These are phyloP conservation scores for Myotis davidii DNA, from an alignment of 2,113 vertebrate species.

Conservation along the genomic window DNA sequence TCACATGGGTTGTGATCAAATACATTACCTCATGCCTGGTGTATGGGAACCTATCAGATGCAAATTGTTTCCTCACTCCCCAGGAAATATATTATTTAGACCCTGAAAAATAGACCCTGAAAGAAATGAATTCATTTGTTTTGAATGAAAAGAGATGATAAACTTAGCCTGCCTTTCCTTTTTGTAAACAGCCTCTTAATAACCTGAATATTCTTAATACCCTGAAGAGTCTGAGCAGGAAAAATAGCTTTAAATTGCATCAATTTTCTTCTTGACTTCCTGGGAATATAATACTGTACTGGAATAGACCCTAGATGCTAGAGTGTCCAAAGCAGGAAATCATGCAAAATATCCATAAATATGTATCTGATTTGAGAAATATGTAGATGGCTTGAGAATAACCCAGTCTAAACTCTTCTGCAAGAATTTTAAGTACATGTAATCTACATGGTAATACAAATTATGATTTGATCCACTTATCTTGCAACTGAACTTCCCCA, in stretches of 20 bases:
- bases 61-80: background rate
- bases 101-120: background rate
- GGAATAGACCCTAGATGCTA: background rate
- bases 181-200: background rate
- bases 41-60: background rate
- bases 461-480: background rate
- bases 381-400: slow-evolving; percentile 21
- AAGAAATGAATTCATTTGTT: slow-evolving; percentile 47
- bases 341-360: slow-evolving; percentile 48
- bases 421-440: slow-evolving; percentile 47
- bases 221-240: background rate
- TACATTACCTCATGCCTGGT: background rate
- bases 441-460: background rate
- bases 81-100: background rate
- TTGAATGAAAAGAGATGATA: slow-evolving; percentile 47
- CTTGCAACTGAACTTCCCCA: background rate
- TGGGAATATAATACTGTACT: slow-evolving; percentile 21
- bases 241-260: slow-evolving; percentile 59
- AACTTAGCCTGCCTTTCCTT: slow-evolving; percentile 13
- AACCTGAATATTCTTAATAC: slow-evolving; percentile 22
- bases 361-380: background rate
- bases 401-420: background rate
- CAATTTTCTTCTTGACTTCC: slow-evolving; percentile 62
- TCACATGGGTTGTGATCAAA: background rate
- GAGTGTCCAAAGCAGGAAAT: slow-evolving; percentile 47